These are phyloP conservation scores for Hemicrepidius hirtus DNA, from an alignment of 2,888 invertebrate species.

Conservation along the genomic window DNA sequence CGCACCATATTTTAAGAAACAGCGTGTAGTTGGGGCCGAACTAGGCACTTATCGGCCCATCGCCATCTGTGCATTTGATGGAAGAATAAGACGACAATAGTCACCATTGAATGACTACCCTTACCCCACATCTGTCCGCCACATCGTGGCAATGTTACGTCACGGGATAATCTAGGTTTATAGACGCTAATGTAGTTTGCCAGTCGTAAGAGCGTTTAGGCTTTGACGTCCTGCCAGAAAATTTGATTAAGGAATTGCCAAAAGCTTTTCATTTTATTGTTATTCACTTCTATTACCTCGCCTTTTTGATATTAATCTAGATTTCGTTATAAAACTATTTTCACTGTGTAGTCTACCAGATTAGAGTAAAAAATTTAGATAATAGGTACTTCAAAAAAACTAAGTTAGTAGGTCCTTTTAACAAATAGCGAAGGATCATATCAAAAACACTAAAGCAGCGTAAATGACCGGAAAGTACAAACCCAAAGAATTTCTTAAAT, in stretches of 20 bases:
- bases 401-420: too few relatives aligned
- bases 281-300: constrained; percentile 14
- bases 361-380: too few relatives aligned
- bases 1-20: constrained; percentile 52
- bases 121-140: constrained; percentile 50
- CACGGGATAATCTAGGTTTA: constrained; percentile 38
- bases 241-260: constrained; percentile 39
- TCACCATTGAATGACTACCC: constrained; percentile 46
- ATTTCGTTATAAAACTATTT: background rate
- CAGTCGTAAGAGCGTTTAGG: constrained; percentile 9
- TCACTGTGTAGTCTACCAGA: background rate
- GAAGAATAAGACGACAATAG: constrained; percentile 52
- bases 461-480: constrained; percentile 9
- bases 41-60: constrained; percentile 49
- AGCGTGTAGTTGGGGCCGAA: constrained; percentile 40
- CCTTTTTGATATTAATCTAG: background rate
- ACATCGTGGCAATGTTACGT: constrained; percentile 38
- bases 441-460: background rate
- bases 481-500: constrained; percentile 20
- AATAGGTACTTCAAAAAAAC: too few relatives aligned
- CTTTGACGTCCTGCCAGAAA: constrained; percentile 29
- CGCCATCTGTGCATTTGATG: constrained; percentile 52
- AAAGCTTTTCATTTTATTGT: constrained; percentile 37
- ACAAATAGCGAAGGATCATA: too few relatives aligned
- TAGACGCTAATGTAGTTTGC: constrained; percentile 33